Evolutionary conservation across 2,113 vertebrate species (phyloP).

Genomic region (Arvicanthis niloticus): DNA sequence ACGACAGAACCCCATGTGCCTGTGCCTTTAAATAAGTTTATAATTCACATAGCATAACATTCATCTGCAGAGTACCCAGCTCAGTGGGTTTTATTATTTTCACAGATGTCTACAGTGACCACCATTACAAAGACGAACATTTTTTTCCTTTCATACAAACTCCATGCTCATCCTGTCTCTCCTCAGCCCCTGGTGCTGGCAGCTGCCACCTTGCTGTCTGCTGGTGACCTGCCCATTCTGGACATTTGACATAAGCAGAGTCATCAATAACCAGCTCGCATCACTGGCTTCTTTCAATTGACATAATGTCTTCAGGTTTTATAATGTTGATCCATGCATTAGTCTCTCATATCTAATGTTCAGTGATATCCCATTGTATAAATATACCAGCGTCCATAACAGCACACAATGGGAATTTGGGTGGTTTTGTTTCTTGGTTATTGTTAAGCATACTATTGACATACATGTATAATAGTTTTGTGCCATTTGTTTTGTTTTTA

Average conservation of each 20-base stretch:
- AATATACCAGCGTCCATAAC: background rate
- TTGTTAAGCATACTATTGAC: background rate
- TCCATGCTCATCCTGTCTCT: background rate
- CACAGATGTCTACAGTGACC: background rate
- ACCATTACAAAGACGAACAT: slow-evolving; percentile 38
- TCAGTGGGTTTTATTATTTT: background rate
- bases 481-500: background rate
- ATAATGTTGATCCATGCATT: background rate
- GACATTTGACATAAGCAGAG: slow-evolving; percentile 8
- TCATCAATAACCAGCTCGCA: background rate
- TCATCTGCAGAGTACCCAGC: background rate
- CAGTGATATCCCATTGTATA: background rate
- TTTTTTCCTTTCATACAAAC: slow-evolving; percentile 37
- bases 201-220: background rate
- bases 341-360: background rate
- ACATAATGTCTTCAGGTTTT: slow-evolving; percentile 24
- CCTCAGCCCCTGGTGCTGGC: background rate
- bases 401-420: background rate
- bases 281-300: slow-evolving; percentile 18
- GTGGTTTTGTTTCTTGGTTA: background rate
- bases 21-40: slow-evolving; percentile 40
- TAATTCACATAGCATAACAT: slow-evolving; percentile 25
- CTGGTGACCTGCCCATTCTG: slow-evolving; percentile 23
- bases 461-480: slow-evolving; percentile 9
- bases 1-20: background rate